A percentile compares a stretch with the other conserved stretches of the same genome.
Evolutionary conservation across 2,797 vertebrate genomes (phyloP).

Genomic region (Pseudopleuronectes americanus): DNA sequence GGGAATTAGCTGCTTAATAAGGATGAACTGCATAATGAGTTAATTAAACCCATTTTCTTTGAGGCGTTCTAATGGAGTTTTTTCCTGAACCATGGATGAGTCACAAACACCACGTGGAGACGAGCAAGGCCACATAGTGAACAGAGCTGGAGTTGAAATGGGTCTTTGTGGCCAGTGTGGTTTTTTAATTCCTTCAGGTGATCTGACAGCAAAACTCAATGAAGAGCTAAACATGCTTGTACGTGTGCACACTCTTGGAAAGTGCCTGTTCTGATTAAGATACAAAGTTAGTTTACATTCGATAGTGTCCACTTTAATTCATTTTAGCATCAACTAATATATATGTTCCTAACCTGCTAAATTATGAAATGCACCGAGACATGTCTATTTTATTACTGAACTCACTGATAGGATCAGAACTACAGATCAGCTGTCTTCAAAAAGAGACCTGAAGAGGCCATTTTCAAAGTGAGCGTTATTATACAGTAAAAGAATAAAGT

Average conservation of each 20-base stretch:
- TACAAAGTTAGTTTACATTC: too few species aligned
- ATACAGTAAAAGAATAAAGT: background rate
- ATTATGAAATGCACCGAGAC: background rate
- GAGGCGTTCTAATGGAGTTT: background rate
- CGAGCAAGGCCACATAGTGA: background rate
- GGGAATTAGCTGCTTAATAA: slow-evolving; percentile 29
- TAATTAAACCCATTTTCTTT: slow-evolving; percentile 26
- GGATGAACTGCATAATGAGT: slow-evolving; percentile 27
- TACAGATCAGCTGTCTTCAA: background rate
- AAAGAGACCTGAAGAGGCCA: background rate
- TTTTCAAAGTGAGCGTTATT: background rate
- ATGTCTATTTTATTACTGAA: background rate
- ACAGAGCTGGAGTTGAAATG: background rate
- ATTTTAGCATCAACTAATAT: background rate
- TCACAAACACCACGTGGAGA: slow-evolving; percentile 1
- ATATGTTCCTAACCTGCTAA: background rate
- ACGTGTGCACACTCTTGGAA: too few species aligned
- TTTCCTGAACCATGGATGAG: slow-evolving; percentile 1
- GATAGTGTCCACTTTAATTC: too few species aligned
- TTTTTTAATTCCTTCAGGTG: background rate
- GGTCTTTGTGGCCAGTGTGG: too few species aligned
- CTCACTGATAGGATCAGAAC: too few species aligned
- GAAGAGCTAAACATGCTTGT: too few species aligned
- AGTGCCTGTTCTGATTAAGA: too few species aligned
- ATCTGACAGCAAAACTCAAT: background rate